Conservation (phyloP, 2,797 vertebrate species). For the Psittacula derbiana region DNA sequence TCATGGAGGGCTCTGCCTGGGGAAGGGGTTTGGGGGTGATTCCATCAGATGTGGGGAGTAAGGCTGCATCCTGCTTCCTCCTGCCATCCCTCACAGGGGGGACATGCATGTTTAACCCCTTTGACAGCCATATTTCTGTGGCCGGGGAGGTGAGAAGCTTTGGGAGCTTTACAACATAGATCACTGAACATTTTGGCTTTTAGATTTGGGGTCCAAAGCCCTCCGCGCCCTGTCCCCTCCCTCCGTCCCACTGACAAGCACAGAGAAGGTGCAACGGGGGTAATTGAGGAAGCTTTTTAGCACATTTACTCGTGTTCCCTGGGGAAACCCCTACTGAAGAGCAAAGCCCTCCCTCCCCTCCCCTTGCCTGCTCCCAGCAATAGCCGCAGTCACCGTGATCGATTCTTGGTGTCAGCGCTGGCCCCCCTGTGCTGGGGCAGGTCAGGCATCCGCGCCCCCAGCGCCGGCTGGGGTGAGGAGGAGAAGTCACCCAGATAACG, state of each 20-base stretch:
- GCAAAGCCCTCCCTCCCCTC: background rate
- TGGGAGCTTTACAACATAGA: background rate
- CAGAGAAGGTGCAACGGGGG: background rate
- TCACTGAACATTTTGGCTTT: background rate
- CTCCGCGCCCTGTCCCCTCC: background rate
- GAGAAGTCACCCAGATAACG: background rate
- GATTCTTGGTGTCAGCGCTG: background rate
- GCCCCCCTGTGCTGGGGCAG: background rate
- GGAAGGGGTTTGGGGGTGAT: background rate
- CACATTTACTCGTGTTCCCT: background rate
- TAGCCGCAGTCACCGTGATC: background rate
- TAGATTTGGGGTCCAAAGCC: background rate
- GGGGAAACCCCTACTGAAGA: background rate
- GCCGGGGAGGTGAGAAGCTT: background rate
- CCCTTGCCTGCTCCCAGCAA: background rate
- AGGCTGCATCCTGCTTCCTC: background rate
- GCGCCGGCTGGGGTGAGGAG: background rate
- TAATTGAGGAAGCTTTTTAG: background rate
- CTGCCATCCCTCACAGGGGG: rapidly evolving
- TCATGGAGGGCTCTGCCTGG: background rate
- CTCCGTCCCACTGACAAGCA: rapidly evolving
- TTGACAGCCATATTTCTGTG: background rate
- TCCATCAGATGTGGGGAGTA: rapidly evolving
- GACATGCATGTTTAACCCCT: background rate
- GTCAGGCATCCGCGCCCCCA: background rate